These are phyloP conservation scores for Zeus faber DNA, from an alignment of 2,113 vertebrate species.

Conservation along the genomic window DNA sequence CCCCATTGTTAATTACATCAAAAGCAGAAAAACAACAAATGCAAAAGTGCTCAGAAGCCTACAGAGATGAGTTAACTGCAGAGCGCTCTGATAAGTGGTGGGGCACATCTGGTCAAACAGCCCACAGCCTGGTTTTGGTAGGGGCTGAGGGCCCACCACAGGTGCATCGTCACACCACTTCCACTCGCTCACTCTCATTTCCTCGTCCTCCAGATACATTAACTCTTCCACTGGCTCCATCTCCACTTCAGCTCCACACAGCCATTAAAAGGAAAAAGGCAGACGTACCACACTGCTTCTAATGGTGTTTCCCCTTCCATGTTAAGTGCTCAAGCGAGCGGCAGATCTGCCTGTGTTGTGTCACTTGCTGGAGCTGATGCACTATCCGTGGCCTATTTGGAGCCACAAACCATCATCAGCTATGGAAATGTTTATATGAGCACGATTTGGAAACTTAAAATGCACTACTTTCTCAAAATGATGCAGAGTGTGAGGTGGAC, in stretches of 20 bases:
- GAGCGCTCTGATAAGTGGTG: no score
- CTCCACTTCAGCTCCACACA: constrained; percentile 39
- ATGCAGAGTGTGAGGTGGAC: no score
- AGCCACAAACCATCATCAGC: constrained; percentile 42
- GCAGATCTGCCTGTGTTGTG: constrained; percentile 29
- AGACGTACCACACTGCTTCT: constrained; percentile 54
- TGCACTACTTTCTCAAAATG: no score
- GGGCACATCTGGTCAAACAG: no score
- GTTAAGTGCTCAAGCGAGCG: constrained; percentile 57
- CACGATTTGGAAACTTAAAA: no score
- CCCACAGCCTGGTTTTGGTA: no score
- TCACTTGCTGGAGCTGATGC: constrained; percentile 15
- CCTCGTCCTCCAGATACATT: constrained; percentile 41
- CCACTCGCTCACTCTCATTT: constrained; percentile 54
- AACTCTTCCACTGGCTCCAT: constrained; percentile 51
- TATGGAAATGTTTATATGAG: constrained; percentile 25
- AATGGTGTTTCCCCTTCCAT: constrained; percentile 45
- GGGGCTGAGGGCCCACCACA: no score
- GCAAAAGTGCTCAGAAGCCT: no score
- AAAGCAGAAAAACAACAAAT: no score
- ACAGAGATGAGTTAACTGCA: no score
- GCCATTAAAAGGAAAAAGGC: constrained; percentile 60
- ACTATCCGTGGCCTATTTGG: constrained; percentile 37
- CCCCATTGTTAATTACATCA: no score
- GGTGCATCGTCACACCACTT: constrained; percentile 31